A percentile compares a stretch with the other conserved stretches of the same genome.
These are phyloP conservation scores for Leontocebus nigricollis DNA, from an alignment of 2,797 vertebrate species.

Conservation along the genomic window DNA sequence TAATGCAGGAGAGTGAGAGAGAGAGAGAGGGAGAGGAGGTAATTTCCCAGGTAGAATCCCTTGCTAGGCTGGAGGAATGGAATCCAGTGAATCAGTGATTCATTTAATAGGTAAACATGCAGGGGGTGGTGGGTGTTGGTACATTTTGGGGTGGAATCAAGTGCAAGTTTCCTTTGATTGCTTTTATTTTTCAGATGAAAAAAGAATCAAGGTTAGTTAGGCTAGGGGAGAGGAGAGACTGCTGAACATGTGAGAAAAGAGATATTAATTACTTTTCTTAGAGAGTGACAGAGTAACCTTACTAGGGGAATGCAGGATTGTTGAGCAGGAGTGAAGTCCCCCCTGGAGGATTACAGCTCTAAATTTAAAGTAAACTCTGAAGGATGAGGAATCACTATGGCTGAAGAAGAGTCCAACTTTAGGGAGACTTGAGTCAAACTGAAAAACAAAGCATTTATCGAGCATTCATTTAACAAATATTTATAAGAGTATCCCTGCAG, in stretches of 20 bases:
- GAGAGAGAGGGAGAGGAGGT: neutral
- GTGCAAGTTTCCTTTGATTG: neutral
- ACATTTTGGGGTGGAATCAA: neutral
- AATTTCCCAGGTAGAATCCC: neutral
- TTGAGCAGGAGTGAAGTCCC: neutral
- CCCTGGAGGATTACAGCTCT: neutral
- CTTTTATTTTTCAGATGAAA: conserved; percentile 2
- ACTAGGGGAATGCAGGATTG: neutral
- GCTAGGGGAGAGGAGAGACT: neutral
- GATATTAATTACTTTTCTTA: neutral
- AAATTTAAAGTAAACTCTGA: neutral
- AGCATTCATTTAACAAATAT: neutral
- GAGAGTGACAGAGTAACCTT: neutral
- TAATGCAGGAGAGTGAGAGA: neutral
- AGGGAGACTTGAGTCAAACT: neutral
- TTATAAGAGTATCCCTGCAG: neutral
- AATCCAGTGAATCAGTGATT: neutral
- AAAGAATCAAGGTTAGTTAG: neutral
- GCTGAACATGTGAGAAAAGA: neutral
- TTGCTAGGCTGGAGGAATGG: neutral
- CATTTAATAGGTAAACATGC: neutral
- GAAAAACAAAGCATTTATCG: neutral
- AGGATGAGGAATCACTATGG: neutral
- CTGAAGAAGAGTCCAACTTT: neutral
- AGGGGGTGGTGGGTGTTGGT: neutral